Base-by-base conservation (phyloP, 2,113 vertebrate genomes). In the Hydrochoerus hydrochaeris region DNA sequence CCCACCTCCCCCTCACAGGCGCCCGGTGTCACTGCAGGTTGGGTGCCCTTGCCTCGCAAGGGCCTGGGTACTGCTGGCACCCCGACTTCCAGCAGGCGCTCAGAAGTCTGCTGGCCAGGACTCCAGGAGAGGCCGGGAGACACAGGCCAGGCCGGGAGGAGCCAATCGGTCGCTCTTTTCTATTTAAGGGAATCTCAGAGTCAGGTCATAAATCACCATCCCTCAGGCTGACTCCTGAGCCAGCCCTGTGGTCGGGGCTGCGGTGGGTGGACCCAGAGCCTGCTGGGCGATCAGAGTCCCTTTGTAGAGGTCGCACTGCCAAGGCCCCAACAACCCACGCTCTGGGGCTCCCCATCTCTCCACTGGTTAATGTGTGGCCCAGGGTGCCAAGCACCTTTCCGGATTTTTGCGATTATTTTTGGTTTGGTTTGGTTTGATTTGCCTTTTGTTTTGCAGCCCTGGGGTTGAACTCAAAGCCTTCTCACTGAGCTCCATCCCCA, bases 181-280 rank as follows among this genome's bases (percentile, higher is more conserved):
- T 95, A 78, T 95, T 88, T 91, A 91, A 91, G 86, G 95, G 84
- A 85, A 88, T 94, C 93, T 90, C 46, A 24, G 49, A 88, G 95
- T 60, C 49, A 54, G 38, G 2, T 13, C 88, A 30, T 81, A 82
- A 71, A 58, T 82, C 38, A 71, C 88, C 58, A n/a, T 4, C 32
- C 35, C 32, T 92, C 9, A 24, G 24, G 73, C 73, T 6, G 4
- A n/a, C n/a, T 54, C 94, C 83, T 1, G 20, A 77, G 88, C 82
- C 88, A 63, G 16, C 10, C 69, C 63, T 87, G 6, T 19, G 22
- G 60, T 7, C 5, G 8, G 69, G 7, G 38, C 60, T 3, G 4
- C 80, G 0, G 10, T 3, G 7, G 38, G 62, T 49, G 20, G 69
- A 3, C 8, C 1, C 28, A 11, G 65, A 22, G 58, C n/a, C 41